A percentile compares a stretch with the other conserved stretches of the same genome.
Conservation (phyloP, 2,797 vertebrate genomes). For the Enteromius afrohamiltoni region DNA sequence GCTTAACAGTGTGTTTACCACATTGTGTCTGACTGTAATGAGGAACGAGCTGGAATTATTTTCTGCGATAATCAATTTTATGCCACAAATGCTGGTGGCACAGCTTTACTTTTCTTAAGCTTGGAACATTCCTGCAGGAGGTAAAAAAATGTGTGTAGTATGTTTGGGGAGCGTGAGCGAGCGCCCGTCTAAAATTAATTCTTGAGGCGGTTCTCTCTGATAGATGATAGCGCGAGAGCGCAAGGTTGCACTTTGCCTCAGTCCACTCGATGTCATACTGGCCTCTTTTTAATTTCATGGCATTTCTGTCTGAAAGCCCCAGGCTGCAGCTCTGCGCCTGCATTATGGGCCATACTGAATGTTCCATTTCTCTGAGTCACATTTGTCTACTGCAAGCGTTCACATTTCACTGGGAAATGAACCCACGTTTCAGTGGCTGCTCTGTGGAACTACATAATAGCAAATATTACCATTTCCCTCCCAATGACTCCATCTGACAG, state of each 20-base stretch:
- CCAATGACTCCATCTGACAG: constrained; percentile 50
- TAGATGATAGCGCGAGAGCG: constrained; percentile 71
- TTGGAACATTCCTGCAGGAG: neutral
- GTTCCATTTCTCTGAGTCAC: constrained; percentile 79
- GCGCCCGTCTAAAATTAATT: constrained; percentile 36
- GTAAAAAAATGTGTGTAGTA: neutral
- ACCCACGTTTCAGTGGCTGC: constrained; percentile 77
- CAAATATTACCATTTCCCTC: constrained; percentile 74
- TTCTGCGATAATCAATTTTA: neutral
- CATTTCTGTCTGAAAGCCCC: constrained; percentile 77
- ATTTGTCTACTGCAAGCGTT: constrained; percentile 79
- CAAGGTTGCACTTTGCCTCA: constrained; percentile 75
- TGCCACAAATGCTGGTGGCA: neutral
- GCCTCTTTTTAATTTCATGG: constrained; percentile 83
- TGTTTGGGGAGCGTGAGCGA: neutral
- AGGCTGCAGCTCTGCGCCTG: constrained; percentile 72
- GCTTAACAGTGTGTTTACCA: neutral
- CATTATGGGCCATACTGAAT: constrained; percentile 74
- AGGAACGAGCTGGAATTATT: neutral
- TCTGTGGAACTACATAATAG: constrained; percentile 76
- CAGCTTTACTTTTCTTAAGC: constrained; percentile 19
- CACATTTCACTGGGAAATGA: constrained; percentile 81
- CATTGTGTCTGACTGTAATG: neutral
- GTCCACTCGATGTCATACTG: constrained; percentile 78
- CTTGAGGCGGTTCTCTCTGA: constrained; percentile 63